Evolutionary conservation across 1,140 invertebrate genomes (phyloP), one percentile per base, ranked within the genome.

Genomic region (Macrosteles quadrilineatus): DNA sequence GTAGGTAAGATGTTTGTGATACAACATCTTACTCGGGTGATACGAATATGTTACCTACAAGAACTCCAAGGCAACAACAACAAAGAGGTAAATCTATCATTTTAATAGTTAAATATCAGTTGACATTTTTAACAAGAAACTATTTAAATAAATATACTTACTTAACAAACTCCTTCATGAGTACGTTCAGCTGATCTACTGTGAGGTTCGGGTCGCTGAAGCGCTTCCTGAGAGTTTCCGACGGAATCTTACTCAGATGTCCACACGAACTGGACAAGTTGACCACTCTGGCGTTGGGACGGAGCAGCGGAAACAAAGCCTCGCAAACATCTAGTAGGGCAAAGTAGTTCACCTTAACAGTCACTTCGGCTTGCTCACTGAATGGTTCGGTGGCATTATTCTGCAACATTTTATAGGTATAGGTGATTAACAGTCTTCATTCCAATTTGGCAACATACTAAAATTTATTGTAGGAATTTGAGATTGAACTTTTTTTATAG

Each of bases 211-310:
- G 78, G 74, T 84, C 79, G 9, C 80, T 75, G 14, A 91, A 83
- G 72, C 80, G 80, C 9, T 82, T 77, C 59, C 83, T 80, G 1
- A 88, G 75, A 32, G 80, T 79, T 55, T 80, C 73, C 65, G 83
- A 86, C 6, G 86, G 85, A 76, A 86, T 86, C 62, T 75, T 76
- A 17, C 77, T 81, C 27, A 90, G 77, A 76, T 86, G 86, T 23
- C 90, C 90, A 11, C 73, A 74, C 32, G 85, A 85, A 79, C 91
- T 93, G 0, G 90, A 92, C 0, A 94, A 69, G 79, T 92, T 90
- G 0, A 92, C 87, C 23, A 94, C 88, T 78, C 88, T 84, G 6
- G 87, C 90, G 74, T 88, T 85, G 45, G 86, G 79, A 40, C 83
- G 79, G 9, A 94, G 78, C 4, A 93, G 72, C 6, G 91, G 91